Conservation (phyloP, 2,797 vertebrate genomes). For the Leptodactylus fallax region DNA sequence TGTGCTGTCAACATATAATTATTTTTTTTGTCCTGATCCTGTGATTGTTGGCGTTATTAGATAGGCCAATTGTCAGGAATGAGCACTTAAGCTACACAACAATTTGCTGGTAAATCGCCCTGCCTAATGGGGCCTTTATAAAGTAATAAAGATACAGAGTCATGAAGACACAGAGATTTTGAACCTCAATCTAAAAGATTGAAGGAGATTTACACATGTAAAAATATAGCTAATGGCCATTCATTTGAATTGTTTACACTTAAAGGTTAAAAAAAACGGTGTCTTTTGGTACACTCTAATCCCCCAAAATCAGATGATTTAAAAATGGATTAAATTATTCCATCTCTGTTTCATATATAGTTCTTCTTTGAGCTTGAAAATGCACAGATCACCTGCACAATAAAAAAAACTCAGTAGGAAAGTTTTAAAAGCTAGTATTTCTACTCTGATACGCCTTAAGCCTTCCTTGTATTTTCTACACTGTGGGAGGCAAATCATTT, state of each 20-base stretch:
- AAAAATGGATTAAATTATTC: not conserved
- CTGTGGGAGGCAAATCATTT: slow-evolving; percentile 62
- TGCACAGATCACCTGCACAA: slow-evolving; percentile 55
- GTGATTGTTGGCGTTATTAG: too few relatives aligned
- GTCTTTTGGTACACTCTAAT: not conserved
- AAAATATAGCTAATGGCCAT: not conserved
- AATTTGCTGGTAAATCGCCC: too few relatives aligned
- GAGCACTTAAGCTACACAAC: too few relatives aligned
- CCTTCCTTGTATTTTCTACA: slow-evolving; percentile 63
- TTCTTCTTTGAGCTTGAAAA: not conserved
- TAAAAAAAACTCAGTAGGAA: slow-evolving; percentile 57
- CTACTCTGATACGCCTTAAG: slow-evolving; percentile 59
- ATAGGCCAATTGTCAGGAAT: too few relatives aligned
- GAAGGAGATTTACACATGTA: not conserved
- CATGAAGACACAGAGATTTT: too few relatives aligned
- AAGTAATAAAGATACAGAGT: too few relatives aligned
- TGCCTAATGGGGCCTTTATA: too few relatives aligned
- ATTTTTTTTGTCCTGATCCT: too few relatives aligned
- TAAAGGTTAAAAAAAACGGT: not conserved
- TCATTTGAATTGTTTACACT: not conserved
- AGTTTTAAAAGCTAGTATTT: slow-evolving; percentile 64
- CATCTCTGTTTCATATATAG: not conserved
- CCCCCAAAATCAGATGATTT: not conserved
- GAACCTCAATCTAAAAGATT: too few relatives aligned
- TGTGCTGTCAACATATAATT: too few relatives aligned